Conservation (phyloP, 23 tunicate genomes). For the Ciona savignyi region DNA sequence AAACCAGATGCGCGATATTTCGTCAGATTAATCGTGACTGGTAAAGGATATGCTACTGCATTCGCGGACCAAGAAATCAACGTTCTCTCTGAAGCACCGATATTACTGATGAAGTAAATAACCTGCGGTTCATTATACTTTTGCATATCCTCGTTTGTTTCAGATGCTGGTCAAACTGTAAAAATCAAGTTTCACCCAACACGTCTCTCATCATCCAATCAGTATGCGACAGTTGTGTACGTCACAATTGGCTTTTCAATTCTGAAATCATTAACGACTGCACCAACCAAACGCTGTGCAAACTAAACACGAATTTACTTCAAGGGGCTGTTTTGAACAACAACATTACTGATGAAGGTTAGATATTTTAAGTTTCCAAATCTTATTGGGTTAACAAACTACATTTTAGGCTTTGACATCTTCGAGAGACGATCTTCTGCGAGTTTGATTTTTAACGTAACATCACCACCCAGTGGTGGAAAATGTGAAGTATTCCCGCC, state of each 20-base stretch:
- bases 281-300: neutral
- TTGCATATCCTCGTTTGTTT: neutral
- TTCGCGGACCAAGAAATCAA: neutral
- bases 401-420: neutral
- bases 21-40: neutral
- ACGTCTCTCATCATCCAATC: neutral
- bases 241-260: constrained; percentile 5
- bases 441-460: neutral
- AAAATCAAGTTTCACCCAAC: neutral
- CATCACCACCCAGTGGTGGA: constrained; percentile 7
- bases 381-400: neutral
- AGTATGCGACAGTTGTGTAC: constrained; percentile 1
- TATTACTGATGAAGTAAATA: neutral
- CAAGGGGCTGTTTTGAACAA: neutral
- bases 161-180: constrained; percentile 4
- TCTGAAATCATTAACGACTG: neutral
- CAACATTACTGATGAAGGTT: neutral
- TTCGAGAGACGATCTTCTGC: neutral
- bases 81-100: neutral
- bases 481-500: neutral
- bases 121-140: neutral
- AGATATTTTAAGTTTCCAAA: no score
- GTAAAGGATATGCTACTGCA: neutral
- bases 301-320: neutral
- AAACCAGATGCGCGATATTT: neutral